Percentiles rank a stretch among this genome's conserved stretches.
Evolutionary conservation across 2,888 invertebrate genomes (phyloP).

Genomic region (Chelonus formosanus): DNA sequence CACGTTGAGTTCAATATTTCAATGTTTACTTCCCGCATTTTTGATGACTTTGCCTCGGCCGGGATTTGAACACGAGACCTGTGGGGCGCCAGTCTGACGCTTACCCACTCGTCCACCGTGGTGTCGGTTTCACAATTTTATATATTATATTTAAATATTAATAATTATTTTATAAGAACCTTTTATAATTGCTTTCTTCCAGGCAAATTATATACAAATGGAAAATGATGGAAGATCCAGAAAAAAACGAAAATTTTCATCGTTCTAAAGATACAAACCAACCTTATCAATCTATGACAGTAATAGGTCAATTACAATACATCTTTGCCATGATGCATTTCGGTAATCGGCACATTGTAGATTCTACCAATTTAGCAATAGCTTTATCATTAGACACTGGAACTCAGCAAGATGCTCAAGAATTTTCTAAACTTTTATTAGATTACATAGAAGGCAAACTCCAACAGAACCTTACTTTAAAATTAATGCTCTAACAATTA

Average conservation of each 20-base stretch:
- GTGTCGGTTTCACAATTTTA: not conserved
- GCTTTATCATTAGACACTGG: slow-evolving; percentile 69
- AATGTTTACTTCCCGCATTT: no score
- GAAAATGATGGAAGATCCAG: slow-evolving; percentile 66
- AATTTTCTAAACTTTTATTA: slow-evolving; percentile 72
- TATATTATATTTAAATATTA: no score
- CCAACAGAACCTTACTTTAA: slow-evolving; percentile 55
- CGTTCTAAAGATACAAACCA: slow-evolving; percentile 47
- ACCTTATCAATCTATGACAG: slow-evolving; percentile 63
- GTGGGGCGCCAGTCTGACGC: no score
- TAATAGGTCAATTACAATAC: slow-evolving; percentile 69
- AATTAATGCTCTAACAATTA: slow-evolving; percentile 55
- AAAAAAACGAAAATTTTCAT: slow-evolving; percentile 51
- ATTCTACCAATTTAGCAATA: slow-evolving; percentile 69
- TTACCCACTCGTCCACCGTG: no score
- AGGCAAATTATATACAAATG: slow-evolving; percentile 70
- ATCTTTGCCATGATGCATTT: slow-evolving; percentile 71
- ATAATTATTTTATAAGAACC: no score
- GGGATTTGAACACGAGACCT: no score
- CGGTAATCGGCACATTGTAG: slow-evolving; percentile 67
- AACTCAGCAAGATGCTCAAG: slow-evolving; percentile 74
- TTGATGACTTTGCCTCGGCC: no score
- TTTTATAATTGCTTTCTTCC: slow-evolving; percentile 39
- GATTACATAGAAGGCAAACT: slow-evolving; percentile 69
- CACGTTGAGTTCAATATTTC: slow-evolving; percentile 57